Conservation (phyloP, 2,113 vertebrate species). For the Sinocyclocheilus maitianheensis region DNA sequence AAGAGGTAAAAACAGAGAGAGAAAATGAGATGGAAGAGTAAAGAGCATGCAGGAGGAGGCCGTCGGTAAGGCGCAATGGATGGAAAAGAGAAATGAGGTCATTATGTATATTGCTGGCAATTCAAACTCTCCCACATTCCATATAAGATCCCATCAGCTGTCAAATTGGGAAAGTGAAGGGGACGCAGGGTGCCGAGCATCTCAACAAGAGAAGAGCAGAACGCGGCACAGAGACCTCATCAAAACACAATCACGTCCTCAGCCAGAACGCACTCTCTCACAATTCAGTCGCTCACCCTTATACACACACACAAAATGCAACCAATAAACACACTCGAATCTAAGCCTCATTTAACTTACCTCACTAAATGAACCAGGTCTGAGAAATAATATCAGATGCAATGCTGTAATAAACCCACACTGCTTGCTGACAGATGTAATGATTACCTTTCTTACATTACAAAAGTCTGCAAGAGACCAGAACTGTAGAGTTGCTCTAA, state of each 20-base stretch:
- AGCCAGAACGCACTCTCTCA: constrained; percentile 62
- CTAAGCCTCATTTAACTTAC: not conserved
- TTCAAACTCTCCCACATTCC: constrained; percentile 72
- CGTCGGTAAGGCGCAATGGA: constrained; percentile 49
- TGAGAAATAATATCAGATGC: constrained; percentile 1
- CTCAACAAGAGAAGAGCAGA: constrained; percentile 69
- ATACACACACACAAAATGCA: not conserved
- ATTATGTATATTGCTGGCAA: constrained; percentile 75
- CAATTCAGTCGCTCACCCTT: constrained; percentile 51
- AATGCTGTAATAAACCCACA: not conserved
- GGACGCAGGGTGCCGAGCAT: constrained; percentile 69
- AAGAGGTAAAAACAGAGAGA: constrained; percentile 39
- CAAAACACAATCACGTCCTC: constrained; percentile 76
- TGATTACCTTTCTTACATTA: constrained; percentile 16
- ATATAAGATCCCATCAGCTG: constrained; percentile 77
- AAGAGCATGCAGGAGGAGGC: constrained; percentile 29
- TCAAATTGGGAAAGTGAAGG: constrained; percentile 75
- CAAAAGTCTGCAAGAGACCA: constrained; percentile 9
- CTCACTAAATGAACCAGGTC: not conserved
- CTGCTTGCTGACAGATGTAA: constrained; percentile 4
- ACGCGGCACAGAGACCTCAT: constrained; percentile 72
- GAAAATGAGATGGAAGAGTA: constrained; percentile 45
- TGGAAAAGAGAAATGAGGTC: constrained; percentile 70
- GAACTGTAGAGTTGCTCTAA: not conserved
- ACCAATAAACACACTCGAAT: constrained; percentile 39